Evolutionary conservation across 2,888 invertebrate genomes (phyloP), one percentile per base, ranked within the genome.

Genomic region (Rhyacophila evoluta): DNA sequence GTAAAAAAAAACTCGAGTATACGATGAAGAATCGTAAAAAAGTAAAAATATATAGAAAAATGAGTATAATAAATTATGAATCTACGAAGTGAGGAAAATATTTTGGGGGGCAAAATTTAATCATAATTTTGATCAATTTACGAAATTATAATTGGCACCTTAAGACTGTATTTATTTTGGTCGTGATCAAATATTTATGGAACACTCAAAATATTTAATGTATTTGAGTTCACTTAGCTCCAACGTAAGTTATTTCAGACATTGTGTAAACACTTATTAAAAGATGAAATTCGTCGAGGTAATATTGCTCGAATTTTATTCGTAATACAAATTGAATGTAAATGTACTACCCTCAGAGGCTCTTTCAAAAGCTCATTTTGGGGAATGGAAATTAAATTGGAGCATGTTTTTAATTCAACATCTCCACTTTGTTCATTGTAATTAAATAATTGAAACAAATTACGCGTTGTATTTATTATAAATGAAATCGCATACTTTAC

Each of bases 231-330:
- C 55, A 55, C 55, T 55, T 55, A 5, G 19, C 5, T 55, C 19
- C 8, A 55, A 19, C 55, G 55, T 15, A 55, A 55, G 55, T n/a
- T 19, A 55, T 19, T 55, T 55, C 55, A 55, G 55, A 55, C 25
- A 41, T 41, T 41, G 19, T 19, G 25, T 55, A 55, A 55, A 55
- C 55, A 25, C 8, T 55, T 55, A 55, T 55, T 55, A 55, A 55
- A 2, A 10, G 55, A 25, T 55, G 19, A 55, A 55, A 55, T 25
- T 55, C 25, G 25, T 19, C 19, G 25, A 55, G 25, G 19, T 8
- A 55, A 25, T 55, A 55, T 55, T 55, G 19, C 15, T 55, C 19
- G 15, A 25, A 55, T 55, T 25, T 8, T 19, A 8, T 55, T 25
- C 55, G 12, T 25, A 55, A 55, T 8, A 25, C 25, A 55, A 33